Conservation (phyloP, 2,888 invertebrate genomes). For the Melanargia galathea region DNA sequence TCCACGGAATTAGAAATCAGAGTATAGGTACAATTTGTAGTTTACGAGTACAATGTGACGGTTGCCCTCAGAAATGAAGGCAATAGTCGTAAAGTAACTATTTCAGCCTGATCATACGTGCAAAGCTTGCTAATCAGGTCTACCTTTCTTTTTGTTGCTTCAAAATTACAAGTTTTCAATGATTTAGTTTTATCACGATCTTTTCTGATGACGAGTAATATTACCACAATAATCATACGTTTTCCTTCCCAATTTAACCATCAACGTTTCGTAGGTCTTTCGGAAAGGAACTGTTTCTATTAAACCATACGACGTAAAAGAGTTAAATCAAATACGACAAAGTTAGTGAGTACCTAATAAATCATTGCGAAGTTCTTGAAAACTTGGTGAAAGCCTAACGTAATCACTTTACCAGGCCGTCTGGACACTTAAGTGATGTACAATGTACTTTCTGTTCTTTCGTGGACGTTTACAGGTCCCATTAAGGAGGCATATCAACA, state of each 20-base stretch:
- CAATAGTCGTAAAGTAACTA: background rate
- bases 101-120: background rate
- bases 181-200: too few species aligned
- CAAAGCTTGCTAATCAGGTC: background rate
- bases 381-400: conserved; percentile 4
- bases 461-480: background rate
- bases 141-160: background rate
- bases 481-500: background rate
- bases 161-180: too few species aligned
- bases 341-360: background rate
- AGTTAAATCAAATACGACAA: conserved; percentile 7
- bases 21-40: background rate
- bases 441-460: background rate
- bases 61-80: background rate
- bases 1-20: too few species aligned
- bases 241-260: background rate
- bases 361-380: conserved; percentile 4
- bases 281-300: background rate
- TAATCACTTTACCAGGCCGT: conserved; percentile 7
- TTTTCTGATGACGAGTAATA: background rate
- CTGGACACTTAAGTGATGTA: conserved; percentile 4
- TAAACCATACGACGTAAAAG: background rate
- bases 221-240: background rate
- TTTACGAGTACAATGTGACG: background rate
- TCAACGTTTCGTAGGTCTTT: background rate